Evolutionary conservation across 2,113 vertebrate species (phyloP).

Genomic region (Dromiciops gliroides): DNA sequence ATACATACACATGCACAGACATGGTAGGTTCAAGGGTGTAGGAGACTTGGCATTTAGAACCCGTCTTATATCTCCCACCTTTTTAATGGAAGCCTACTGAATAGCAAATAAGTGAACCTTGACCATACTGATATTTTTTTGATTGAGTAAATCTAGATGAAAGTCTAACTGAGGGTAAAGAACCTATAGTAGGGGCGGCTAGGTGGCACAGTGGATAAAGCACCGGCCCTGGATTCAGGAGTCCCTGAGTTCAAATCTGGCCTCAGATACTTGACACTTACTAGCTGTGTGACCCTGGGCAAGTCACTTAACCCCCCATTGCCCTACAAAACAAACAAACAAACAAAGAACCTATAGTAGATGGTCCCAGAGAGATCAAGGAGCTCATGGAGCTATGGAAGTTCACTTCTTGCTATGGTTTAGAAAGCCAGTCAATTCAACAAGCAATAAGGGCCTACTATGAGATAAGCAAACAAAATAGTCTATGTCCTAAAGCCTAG

Average conservation of each 20-base stretch:
- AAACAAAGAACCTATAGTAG: too few relatives aligned
- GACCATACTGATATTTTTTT: background rate
- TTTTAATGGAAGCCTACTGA: background rate
- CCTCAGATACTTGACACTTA: too few relatives aligned
- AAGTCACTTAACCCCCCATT: too few relatives aligned
- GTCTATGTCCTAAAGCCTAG: background rate
- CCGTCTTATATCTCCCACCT: background rate
- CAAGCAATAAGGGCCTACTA: background rate
- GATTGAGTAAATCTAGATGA: background rate
- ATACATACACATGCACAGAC: too few relatives aligned
- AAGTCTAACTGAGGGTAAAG: background rate
- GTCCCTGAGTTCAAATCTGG: too few relatives aligned
- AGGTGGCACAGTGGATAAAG: too few relatives aligned
- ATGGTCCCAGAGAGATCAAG: background rate
- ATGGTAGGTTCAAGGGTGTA: background rate
- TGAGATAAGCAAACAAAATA: background rate
- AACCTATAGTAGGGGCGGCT: fast-evolving
- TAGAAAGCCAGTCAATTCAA: background rate
- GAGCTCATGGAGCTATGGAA: background rate
- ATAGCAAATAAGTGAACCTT: fast-evolving
- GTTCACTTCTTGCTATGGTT: background rate
- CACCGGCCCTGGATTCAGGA: too few relatives aligned
- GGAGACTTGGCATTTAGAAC: background rate
- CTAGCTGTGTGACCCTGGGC: too few relatives aligned
- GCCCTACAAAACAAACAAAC: too few relatives aligned